Base-by-base conservation (phyloP, 2,888 invertebrate species). In the Acleris emargana region DNA sequence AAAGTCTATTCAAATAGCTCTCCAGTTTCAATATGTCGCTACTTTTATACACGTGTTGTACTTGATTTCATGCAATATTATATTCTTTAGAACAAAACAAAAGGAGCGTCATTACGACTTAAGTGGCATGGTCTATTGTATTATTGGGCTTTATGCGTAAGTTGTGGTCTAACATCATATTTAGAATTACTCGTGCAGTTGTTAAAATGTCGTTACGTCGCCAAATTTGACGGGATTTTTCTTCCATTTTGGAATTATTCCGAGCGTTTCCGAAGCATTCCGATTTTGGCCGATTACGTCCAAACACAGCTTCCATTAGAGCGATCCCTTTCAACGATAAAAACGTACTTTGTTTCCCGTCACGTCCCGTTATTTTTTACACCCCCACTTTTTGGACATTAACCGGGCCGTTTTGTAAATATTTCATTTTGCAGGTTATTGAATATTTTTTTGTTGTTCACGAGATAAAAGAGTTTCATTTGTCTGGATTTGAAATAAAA, bases 281-380 rank as follows among this genome's bases (percentile, higher is more conserved):
- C 76, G 73, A 77, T 76, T 76, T 73, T 72, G 68, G 71, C 79
- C 75, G 75, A 80, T 79, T 79, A 69, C 69, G 64, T 67, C 68
- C 72, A 71, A 73, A 72, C 80, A 49, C 81, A 75, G 80, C 81
- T 70, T 80, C 83, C 84, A 87, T 88, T 87, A 87, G 79, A 76
- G 76, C 77, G 88, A 87, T 87, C 87, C 87, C 79, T 83, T 81
- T 79, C 75, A 78, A 73, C 83, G 86, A 89, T 89, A 88, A 88
- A 87, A 88, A 86, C 81, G 83, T 83, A 86, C 84, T 88, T 89
- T 88, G 87, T 88, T 87, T 83, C 77, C 79, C 87, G 84, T 88
- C 88, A 88, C 88, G 86, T 87, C 73, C 80, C 79, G 79, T 85
- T 86, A 86, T 87, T 89, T 89, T 89, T 88, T 84, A 84, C 83